Evolutionary conservation across 2,113 vertebrate genomes (phyloP), one percentile per base, ranked within the genome.

Genomic region (Callorhinus ursinus): DNA sequence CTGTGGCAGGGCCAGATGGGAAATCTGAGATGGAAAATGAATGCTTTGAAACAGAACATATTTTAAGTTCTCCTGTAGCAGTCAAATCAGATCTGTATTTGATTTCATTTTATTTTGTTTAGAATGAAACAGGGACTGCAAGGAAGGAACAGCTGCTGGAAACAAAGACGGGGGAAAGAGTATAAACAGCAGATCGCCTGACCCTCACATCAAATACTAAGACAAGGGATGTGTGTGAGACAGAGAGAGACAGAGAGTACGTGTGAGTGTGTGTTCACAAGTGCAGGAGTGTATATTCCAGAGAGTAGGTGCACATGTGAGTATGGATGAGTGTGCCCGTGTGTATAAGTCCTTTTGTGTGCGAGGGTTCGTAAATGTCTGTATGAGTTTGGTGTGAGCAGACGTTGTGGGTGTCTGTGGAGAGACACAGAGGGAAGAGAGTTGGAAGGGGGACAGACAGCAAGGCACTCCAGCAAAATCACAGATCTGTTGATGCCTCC

Each of bases 31-130:
- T 0, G 33, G 93, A 95, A 98, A 98, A 96, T 5, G 55, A 96
- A 96, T 0, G 7, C 95, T 90, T 95, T 11, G 53, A 85, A 97
- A 98, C 51, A 95, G 96, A 93, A 77, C 81, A 90, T 97, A 96
- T 96, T 97, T 96, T 93, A 72, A 88, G 81, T 97, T 96, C 84
- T 94, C 80, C 65, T 86, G 90, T 90, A 97, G 95, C 96, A 74
- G 88, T 92, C 92, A 96, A 82, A 97, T 96, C 94, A 97, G 97
- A 94, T 97, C 92, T 96, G 97, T 94, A 94, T 95, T 95, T 95
- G 86, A 96, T 97, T 96, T 96, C 95, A 88, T 85, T 95, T 96
- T 95, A 53, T 97, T 97, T 95, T 95, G 93, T 95, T 97, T 96
- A 95, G 97, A 95, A 95, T 85, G 95, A 97, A 97, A 96, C 14